Evolutionary conservation across 2,888 invertebrate genomes (phyloP).

Genomic region (Amphipyra tragopoginis): DNA sequence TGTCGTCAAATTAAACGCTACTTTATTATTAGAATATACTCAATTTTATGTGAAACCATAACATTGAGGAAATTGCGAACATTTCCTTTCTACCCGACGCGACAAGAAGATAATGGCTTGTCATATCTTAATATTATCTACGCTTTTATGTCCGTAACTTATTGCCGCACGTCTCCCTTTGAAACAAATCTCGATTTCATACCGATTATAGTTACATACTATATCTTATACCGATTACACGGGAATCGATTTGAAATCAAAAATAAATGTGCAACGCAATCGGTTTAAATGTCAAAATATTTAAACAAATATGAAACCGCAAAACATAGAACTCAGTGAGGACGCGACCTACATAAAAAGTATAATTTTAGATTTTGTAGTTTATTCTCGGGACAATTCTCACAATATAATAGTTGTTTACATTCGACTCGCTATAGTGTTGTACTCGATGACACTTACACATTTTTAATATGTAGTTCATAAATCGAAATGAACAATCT

Average conservation of each 20-base stretch:
- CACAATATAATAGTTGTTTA: constrained; percentile 28
- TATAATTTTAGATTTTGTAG: constrained; percentile 43
- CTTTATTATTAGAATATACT: too few species aligned
- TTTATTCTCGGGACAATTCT: constrained; percentile 48
- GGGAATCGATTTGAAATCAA: not conserved
- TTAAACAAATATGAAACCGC: constrained; percentile 15
- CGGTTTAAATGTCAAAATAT: constrained; percentile 38
- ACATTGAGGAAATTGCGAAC: too few species aligned
- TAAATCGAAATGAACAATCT: too few species aligned
- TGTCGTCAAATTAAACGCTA: too few species aligned
- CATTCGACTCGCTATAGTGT: not conserved
- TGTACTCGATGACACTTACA: not conserved
- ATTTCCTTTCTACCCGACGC: too few species aligned
- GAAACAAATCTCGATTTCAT: constrained; percentile 30
- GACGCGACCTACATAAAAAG: constrained; percentile 48
- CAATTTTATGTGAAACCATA: too few species aligned
- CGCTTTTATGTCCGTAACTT: too few species aligned
- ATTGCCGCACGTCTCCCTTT: too few species aligned
- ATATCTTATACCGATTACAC: too few species aligned
- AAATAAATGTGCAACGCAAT: constrained; percentile 20
- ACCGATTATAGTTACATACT: constrained; percentile 18
- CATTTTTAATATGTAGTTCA: too few species aligned
- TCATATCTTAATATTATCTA: too few species aligned
- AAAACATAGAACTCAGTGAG: constrained; percentile 20
- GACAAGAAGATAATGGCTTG: too few species aligned